Evolutionary conservation across 2,888 invertebrate genomes (phyloP).

Genomic region (Drepana falcataria): DNA sequence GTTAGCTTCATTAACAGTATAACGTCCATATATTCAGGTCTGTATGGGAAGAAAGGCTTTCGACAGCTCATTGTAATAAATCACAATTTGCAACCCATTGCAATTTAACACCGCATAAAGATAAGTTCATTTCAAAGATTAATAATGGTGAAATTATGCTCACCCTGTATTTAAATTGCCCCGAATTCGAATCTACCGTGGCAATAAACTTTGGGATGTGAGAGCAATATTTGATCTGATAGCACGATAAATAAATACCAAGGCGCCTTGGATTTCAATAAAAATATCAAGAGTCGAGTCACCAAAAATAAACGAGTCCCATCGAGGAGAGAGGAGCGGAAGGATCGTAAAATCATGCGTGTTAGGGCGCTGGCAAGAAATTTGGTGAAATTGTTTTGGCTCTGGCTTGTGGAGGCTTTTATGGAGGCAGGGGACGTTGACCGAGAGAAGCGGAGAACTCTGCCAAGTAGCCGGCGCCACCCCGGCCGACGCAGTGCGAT

Average conservation of each 20-base stretch:
- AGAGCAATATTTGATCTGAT: conserved; percentile 51
- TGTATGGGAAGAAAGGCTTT: neutral
- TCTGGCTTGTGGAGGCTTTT: conserved; percentile 66
- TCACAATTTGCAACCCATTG: conserved; percentile 1
- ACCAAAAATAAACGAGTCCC: conserved; percentile 53
- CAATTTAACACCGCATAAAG: conserved; percentile 13
- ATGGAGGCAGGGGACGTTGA: conserved; percentile 68
- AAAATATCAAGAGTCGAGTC: conserved; percentile 45
- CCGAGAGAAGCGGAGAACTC: conserved; percentile 63
- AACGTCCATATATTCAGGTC: neutral
- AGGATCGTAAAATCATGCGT: conserved; percentile 71
- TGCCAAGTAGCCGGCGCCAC: conserved; percentile 75
- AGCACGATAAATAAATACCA: conserved; percentile 50
- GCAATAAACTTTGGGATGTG: conserved; percentile 36
- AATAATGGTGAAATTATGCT: conserved; percentile 15
- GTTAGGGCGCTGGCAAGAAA: conserved; percentile 68
- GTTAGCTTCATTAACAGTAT: neutral
- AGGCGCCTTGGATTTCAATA: conserved; percentile 52
- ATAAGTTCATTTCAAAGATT: conserved; percentile 17
- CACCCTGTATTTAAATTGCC: conserved; percentile 16
- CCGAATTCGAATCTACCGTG: conserved; percentile 17
- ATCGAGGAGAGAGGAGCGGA: conserved; percentile 38
- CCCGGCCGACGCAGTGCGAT: conserved; percentile 69
- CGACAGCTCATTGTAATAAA: conserved; percentile 3
- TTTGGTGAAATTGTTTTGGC: conserved; percentile 77